phyloP scores from a whole-genome alignment of 2,113 vertebrate species.

The Damaliscus lunatus region DNA sequence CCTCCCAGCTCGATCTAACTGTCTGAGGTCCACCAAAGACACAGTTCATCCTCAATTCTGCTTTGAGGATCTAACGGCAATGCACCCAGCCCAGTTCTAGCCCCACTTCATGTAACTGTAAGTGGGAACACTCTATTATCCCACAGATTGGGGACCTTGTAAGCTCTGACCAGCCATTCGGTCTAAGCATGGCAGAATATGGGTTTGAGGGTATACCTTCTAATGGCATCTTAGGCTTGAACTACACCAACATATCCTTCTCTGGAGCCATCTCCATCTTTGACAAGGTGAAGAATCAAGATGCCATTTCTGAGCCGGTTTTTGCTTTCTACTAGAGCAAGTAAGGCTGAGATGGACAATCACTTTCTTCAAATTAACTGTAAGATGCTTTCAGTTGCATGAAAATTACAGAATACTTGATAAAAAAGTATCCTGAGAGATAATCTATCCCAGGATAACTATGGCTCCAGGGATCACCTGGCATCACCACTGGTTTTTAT shows the following conservation, averaged over 20 bases:
- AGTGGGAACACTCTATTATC: background rate
- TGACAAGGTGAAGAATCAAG: background rate
- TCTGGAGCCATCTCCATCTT: background rate
- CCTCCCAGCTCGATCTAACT: background rate
- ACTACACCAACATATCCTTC: background rate
- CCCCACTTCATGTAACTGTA: too few relatives aligned
- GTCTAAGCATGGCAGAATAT: background rate
- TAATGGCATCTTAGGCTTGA: background rate
- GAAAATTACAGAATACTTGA: background rate
- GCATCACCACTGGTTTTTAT: background rate
- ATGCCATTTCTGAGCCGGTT: background rate
- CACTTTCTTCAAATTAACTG: background rate
- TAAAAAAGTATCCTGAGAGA: background rate
- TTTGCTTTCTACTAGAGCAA: background rate
- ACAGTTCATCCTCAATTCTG: background rate
- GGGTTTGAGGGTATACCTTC: background rate
- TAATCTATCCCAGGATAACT: background rate
- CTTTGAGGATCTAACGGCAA: background rate
- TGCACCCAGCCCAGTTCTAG: too few relatives aligned
- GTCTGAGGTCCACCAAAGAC: background rate
- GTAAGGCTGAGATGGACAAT: background rate
- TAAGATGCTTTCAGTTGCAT: background rate
- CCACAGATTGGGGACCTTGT: background rate
- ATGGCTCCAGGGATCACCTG: too few relatives aligned
- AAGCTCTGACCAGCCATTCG: background rate